phyloP scores from a whole-genome alignment of 2,797 vertebrate species.

The Xenopus petersii region DNA sequence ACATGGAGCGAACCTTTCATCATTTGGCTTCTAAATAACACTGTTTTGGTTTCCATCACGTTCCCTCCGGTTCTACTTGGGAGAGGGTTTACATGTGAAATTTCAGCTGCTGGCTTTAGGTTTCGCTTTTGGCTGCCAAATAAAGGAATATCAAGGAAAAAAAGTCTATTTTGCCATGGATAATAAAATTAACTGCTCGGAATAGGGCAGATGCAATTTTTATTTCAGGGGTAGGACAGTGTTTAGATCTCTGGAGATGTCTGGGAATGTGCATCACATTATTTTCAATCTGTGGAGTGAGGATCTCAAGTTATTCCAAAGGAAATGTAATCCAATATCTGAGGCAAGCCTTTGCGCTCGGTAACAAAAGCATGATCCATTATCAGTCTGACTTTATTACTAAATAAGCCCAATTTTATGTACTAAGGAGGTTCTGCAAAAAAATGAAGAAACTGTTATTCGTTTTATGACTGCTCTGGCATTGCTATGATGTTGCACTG shows the following conservation, averaged over 20 bases:
- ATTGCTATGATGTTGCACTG: too few relatives aligned
- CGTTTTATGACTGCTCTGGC: too few relatives aligned
- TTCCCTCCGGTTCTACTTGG: slow-evolving; percentile 59
- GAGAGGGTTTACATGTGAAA: slow-evolving; percentile 56
- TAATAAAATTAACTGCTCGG: slow-evolving; percentile 51
- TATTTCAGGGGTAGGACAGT: slow-evolving; percentile 47
- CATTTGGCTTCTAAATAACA: slow-evolving; percentile 50
- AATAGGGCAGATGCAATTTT: slow-evolving; percentile 44
- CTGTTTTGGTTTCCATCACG: slow-evolving; percentile 49
- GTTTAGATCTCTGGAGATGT: slow-evolving; percentile 49
- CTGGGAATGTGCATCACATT: slow-evolving; percentile 53
- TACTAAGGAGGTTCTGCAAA: slow-evolving; percentile 10
- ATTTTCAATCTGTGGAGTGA: slow-evolving; percentile 51
- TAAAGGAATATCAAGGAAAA: slow-evolving; percentile 54
- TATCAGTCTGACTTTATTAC: slow-evolving; percentile 40
- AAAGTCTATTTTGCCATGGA: slow-evolving; percentile 56
- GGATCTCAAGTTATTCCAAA: slow-evolving; percentile 47
- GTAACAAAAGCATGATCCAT: slow-evolving; percentile 43
- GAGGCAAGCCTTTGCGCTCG: slow-evolving; percentile 41
- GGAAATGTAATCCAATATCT: slow-evolving; percentile 46
- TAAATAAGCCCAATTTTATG: slow-evolving; percentile 27
- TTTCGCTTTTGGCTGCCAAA: slow-evolving; percentile 49
- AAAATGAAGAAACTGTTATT: not conserved
- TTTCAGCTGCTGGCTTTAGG: slow-evolving; percentile 56
- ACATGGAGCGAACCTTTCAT: slow-evolving; percentile 53